These are phyloP conservation scores for Myotis brandtii DNA, from an alignment of 2,113 vertebrate species.

Conservation along the genomic window DNA sequence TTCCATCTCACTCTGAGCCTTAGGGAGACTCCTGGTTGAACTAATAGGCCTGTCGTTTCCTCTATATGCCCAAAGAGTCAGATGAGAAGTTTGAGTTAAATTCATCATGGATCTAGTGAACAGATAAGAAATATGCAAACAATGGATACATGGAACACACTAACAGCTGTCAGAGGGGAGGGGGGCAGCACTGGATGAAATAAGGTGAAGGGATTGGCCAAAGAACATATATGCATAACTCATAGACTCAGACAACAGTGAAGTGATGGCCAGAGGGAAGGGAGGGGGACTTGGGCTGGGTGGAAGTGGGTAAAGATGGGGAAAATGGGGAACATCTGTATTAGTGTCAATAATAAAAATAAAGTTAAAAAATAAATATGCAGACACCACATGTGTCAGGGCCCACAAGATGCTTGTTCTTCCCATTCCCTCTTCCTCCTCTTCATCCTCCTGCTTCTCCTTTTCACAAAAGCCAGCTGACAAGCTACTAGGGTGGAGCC, in stretches of 20 bases:
- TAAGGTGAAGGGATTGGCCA: not conserved
- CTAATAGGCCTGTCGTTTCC: not conserved
- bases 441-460: not conserved
- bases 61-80: not conserved
- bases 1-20: not conserved
- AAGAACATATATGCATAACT: not conserved
- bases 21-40: not conserved
- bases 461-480: not conserved
- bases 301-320: not conserved
- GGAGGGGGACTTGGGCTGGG: too few relatives aligned
- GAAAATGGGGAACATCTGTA: not conserved
- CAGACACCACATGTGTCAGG: not conserved
- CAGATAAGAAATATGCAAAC: not conserved
- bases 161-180: not conserved
- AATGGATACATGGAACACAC: not conserved
- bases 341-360: not conserved
- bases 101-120: not conserved
- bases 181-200: not conserved
- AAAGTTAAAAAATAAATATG: not conserved
- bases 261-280: not conserved
- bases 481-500: conserved; percentile 48
- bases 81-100: not conserved
- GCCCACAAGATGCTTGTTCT: not conserved
- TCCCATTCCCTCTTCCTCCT: not conserved
- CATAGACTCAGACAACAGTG: not conserved